Base-by-base conservation (phyloP, 2,888 invertebrate species). In the Phaedon cochleariae region DNA sequence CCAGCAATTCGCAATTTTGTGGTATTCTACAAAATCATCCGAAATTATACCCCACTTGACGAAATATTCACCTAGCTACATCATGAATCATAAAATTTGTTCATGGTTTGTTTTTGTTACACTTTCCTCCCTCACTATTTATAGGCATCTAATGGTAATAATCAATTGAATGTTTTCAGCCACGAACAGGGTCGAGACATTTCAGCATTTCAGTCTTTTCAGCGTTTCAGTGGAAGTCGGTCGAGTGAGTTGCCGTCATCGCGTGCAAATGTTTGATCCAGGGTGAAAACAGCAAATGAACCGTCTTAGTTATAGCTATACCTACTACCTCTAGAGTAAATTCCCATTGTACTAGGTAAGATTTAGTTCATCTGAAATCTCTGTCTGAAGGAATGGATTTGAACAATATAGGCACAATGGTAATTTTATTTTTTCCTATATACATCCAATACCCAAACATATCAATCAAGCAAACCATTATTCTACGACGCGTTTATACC, bases 221-320 rank as follows among this genome's bases (percentile, higher is more conserved):
- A 34, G 15, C 41, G 41, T 41, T 41, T 15, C 65, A 63, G 26
- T 66, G 29, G 69, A 62, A 67, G 60, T 62, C 61, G 34, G 41
- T 15, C 41, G 41, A n/a, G 15, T 41, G 41, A 53, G 65, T 55
- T 46, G 57, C 52, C 41, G n/a, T n/a, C n/a, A n/a, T 52, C 54
- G 34, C 57, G 63, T 62, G 66, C 72, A 65, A 71, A 76, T 76
- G 77, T 74, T 75, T 63, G 74, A 74, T 70, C 74, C 75, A 71
- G 75, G 75, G 62, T 77, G 70, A 74, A 67, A 71, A 66, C 12
- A 20, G 2, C 12, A 3, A 21, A 48, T 10, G 3, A 5, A 41
- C 17, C 9, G n/a, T n/a, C n/a, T n/a, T 15, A 41, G 41, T 41
- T 3, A 12, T 5, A 41, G 12, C 17, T 41, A 41, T 41, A 17